Percentiles rank a stretch among this genome's conserved stretches.
Conservation (phyloP, 1,140 invertebrate species). For the Bombus ignitus region DNA sequence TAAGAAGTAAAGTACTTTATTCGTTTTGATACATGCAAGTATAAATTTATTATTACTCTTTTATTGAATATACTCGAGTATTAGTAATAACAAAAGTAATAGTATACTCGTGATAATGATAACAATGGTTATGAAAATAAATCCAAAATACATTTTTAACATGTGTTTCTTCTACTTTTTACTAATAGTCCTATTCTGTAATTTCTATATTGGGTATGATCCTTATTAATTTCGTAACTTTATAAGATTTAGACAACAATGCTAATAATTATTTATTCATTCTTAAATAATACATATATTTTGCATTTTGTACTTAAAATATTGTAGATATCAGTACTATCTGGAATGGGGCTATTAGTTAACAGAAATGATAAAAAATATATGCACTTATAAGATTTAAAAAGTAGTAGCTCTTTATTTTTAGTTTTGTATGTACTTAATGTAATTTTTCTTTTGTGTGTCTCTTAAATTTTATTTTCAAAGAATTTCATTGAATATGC, state of each 20-base stretch:
- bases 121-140: slow-evolving; percentile 39
- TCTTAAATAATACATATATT: slow-evolving; percentile 13
- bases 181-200: slow-evolving; percentile 55
- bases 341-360: slow-evolving; percentile 53
- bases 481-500: slow-evolving; percentile 15
- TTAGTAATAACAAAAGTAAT: slow-evolving; percentile 25
- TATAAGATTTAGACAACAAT: not conserved
- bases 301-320: slow-evolving; percentile 28
- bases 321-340: slow-evolving; percentile 28
- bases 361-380: slow-evolving; percentile 51
- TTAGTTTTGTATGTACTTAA: slow-evolving; percentile 45
- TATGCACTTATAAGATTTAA: slow-evolving; percentile 45
- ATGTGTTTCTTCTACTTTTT: slow-evolving; percentile 39
- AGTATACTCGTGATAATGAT: slow-evolving; percentile 24
- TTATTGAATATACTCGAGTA: slow-evolving; percentile 30
- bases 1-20: slow-evolving; percentile 44
- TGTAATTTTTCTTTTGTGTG: slow-evolving; percentile 38
- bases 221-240: not conserved
- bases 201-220: not conserved
- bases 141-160: slow-evolving; percentile 55
- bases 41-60: slow-evolving; percentile 28
- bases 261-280: slow-evolving; percentile 4
- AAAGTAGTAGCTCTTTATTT: slow-evolving; percentile 41
- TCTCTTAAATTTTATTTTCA: slow-evolving; percentile 3
- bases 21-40: slow-evolving; percentile 8